Percentiles rank a stretch among this genome's conserved stretches.
These are phyloP conservation scores for Rhineura floridana DNA, from an alignment of 2,113 vertebrate genomes.

Conservation along the genomic window DNA sequence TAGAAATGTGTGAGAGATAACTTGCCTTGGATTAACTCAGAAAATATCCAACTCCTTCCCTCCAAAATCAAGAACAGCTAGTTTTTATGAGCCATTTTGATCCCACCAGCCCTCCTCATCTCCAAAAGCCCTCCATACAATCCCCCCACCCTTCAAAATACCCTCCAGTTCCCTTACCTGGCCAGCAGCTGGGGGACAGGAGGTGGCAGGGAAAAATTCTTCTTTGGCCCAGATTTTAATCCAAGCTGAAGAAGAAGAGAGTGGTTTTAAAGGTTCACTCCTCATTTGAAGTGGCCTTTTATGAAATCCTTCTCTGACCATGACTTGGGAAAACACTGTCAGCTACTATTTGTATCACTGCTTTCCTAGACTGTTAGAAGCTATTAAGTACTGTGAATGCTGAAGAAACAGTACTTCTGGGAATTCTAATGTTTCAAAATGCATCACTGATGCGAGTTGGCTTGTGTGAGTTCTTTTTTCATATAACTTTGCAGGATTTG, in stretches of 20 bases:
- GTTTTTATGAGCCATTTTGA: neutral
- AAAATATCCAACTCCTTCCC: neutral
- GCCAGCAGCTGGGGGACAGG: neutral
- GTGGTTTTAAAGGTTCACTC: neutral
- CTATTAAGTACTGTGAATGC: neutral
- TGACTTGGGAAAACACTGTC: neutral
- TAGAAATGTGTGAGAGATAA: neutral
- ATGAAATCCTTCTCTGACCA: neutral
- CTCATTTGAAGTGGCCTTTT: neutral
- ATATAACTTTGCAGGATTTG: constrained; percentile 12
- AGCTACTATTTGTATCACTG: neutral
- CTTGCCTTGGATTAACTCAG: neutral
- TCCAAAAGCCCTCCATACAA: neutral
- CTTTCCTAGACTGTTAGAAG: neutral
- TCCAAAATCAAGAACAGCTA: neutral
- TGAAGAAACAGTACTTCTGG: neutral
- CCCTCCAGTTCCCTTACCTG: neutral
- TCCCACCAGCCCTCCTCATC: neutral
- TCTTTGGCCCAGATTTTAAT: neutral
- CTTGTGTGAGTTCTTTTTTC: neutral
- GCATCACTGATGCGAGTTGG: neutral
- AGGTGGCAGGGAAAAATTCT: neutral
- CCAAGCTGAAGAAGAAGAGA: neutral
- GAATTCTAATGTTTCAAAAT: constrained; percentile 1
- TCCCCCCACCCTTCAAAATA: neutral